phyloP scores from a whole-genome alignment of 2,797 vertebrate genomes.

The Vireo griseus region DNA sequence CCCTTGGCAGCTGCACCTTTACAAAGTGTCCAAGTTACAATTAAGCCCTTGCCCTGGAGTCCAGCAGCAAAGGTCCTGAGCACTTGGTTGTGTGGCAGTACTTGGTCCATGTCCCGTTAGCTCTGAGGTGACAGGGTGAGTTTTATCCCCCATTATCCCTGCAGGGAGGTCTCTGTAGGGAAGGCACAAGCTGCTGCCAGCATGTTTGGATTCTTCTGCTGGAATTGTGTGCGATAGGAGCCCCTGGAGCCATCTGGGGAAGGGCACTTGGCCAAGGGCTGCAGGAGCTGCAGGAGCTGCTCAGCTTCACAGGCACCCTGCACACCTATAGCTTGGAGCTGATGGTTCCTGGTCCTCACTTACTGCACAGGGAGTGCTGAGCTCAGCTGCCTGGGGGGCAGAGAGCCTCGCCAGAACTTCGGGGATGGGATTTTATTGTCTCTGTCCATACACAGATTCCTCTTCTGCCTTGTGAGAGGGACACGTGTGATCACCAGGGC shows the following conservation, averaged over 20 bases:
- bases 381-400: not conserved
- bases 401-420: not conserved
- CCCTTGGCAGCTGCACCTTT: not conserved
- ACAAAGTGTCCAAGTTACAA: not conserved
- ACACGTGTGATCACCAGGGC: not conserved
- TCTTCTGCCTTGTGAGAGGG: not conserved
- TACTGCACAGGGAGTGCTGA: not conserved
- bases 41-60: not conserved
- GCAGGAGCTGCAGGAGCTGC: not conserved
- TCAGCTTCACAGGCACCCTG: not conserved
- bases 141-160: not conserved
- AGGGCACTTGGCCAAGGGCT: not conserved
- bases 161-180: not conserved
- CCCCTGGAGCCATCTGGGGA: not conserved
- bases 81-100: not conserved
- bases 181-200: not conserved
- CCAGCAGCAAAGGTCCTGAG: not conserved
- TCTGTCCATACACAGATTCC: rapidly evolving
- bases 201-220: not conserved
- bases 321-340: not conserved
- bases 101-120: not conserved
- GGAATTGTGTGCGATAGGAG: not conserved
- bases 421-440: not conserved
- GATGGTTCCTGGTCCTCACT: not conserved
- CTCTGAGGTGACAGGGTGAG: not conserved